Conservation (phyloP, 2,113 vertebrate genomes). For the Otis tarda region DNA sequence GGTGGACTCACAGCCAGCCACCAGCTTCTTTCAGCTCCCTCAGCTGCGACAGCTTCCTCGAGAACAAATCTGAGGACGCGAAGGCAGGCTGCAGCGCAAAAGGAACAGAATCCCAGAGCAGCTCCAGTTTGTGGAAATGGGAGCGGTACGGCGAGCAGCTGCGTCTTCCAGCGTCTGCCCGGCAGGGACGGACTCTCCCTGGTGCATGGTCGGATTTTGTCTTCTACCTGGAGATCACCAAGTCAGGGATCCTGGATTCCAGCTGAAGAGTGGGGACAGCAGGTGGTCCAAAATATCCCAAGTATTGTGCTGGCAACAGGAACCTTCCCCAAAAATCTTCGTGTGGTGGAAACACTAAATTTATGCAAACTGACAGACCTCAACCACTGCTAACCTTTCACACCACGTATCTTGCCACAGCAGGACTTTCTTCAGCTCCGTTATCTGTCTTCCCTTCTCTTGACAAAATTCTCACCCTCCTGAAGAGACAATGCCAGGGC, state of each 20-base stretch:
- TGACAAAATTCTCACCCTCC: background rate
- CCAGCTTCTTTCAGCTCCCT: background rate
- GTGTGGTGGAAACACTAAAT: background rate
- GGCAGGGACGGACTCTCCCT: background rate
- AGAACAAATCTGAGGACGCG: background rate
- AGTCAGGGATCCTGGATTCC: background rate
- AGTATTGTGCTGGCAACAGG: background rate
- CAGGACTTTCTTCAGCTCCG: background rate
- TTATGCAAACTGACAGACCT: background rate
- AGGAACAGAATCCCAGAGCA: background rate
- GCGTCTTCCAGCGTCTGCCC: background rate
- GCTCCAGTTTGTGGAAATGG: accelerated
- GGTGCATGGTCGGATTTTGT: background rate
- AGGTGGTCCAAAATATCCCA: background rate
- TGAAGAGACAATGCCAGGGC: background rate
- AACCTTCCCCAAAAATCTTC: background rate
- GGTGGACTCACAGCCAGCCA: background rate
- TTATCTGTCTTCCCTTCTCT: background rate
- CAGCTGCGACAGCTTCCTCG: background rate
- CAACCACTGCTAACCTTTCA: background rate
- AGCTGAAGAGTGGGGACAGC: background rate
- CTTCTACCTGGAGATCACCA: background rate
- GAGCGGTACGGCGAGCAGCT: background rate
- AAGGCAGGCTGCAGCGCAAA: background rate
- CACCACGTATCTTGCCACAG: background rate